phyloP scores from a whole-genome alignment of 2,113 vertebrate species.

The Rhinolophus sinicus region DNA sequence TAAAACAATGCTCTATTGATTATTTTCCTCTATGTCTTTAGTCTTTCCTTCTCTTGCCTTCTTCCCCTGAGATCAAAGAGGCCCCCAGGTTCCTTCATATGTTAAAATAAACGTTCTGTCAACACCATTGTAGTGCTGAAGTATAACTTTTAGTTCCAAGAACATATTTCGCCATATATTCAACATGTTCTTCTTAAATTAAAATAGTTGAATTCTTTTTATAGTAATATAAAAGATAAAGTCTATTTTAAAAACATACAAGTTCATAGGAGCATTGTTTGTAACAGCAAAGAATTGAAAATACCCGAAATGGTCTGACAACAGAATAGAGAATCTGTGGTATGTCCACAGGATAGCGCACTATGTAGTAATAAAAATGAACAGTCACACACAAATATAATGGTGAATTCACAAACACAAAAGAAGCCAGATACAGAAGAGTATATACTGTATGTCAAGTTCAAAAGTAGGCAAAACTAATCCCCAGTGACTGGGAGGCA shows the following conservation, averaged over 20 bases:
- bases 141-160: background rate
- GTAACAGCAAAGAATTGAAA: background rate
- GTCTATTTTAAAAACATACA: background rate
- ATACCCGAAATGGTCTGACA: background rate
- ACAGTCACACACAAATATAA: background rate
- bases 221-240: background rate
- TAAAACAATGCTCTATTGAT: background rate
- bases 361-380: background rate
- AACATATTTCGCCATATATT: background rate
- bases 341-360: background rate
- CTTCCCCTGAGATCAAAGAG: background rate
- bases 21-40: background rate
- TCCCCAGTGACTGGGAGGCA: background rate
- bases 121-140: background rate
- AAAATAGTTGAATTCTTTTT: slow-evolving; percentile 1
- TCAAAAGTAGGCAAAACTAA: background rate
- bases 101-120: background rate
- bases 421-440: background rate
- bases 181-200: background rate
- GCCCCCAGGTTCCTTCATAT: background rate
- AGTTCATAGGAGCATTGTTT: background rate
- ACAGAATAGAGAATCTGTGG: background rate
- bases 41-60: background rate
- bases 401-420: background rate
- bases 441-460: background rate